Evolutionary conservation across 2,113 vertebrate species (phyloP), one percentile per base, ranked within the genome.

Genomic region (Enhydra lutris): DNA sequence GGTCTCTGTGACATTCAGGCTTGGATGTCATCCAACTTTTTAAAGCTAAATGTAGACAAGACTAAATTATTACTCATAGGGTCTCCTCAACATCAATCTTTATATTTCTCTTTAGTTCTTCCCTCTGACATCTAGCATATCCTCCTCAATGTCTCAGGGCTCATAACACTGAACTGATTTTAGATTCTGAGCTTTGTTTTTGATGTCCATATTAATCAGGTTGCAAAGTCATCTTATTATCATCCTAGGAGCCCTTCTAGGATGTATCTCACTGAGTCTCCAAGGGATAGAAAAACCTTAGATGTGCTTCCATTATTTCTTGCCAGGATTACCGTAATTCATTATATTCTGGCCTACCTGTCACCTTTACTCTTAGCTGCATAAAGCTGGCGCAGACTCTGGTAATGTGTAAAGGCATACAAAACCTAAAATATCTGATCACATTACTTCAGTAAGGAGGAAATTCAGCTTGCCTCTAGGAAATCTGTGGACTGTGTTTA

Each of bases 261-360:
- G 42, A 89, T 97, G 93, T 39, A 95, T 96, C 83, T 97, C 78
- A 61, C 87, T 87, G 78, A 86, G 84, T 96, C 97, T 98, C 96
- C 52, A 93, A 97, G 90, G 98, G 36, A 97, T 91, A 85, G 94
- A 93, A 94, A 94, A 96, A 82, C 34, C 93, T 79, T 98, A 85
- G 74, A 97, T 0, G 7, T 96, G 97, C 92, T 96, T 97, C 97
- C 81, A 39, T 98, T 98, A 84, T 98, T 98, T 98, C 96, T 98
- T 97, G 97, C 96, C 95, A 97, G 92, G 88, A 97, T 98, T 98
- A 98, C 95, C 57, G 61, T 94, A 98, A 98, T 98, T 98, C 97
- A 98, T 98, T 98, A 97, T 93, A 97, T 98, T 82, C 91, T 97
- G 92, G 98, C 93, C 96, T 97, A 98, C 95, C 98, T 98, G 98